Base-by-base conservation (phyloP, 2,113 vertebrate species). In the Pelecanus crispus region DNA sequence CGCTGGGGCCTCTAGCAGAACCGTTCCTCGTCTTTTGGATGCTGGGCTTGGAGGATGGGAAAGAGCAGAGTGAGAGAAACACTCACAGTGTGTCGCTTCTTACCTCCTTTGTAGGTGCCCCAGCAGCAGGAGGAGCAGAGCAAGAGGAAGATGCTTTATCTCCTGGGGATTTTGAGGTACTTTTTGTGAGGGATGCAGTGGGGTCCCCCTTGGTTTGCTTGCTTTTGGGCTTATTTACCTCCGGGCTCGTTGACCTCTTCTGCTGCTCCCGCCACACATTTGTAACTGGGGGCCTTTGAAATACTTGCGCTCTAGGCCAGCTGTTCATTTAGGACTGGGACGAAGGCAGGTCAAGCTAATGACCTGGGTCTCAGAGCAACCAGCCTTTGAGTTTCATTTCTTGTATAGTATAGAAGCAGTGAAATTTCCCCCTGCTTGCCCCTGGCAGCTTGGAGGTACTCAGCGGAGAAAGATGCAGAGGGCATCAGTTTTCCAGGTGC, bases 101-200 rank as follows among this genome's bases (percentile, higher is more conserved):
- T 65, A 7, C 52, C 86, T 28, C 61, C 80, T 90, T 96, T 94
- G 58, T 84, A 98, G 98, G 98, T 97, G 98, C 99, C 84, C 91
- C 98, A 82, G 98, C 97, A 28, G 97, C 97, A 67, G 92, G 98
- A 90, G 99, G 98, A 93, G 96, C 98, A 28, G 97, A 98, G 90
- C 97, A 97, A 44, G 94, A 98, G 13, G 98, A 98, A n/a, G 90
- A 88, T 58, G 42, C 94, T 42, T 98, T 98, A 50, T 98, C 98
- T 53, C 95, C 97, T 17, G 98, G 98, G 98, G 98, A 98, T 95
- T 99, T 98, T 42, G 98, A 99, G 98, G 99, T 99, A 94, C 26
- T 71, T 20, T 73, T 11, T 66, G 25, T 34, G 75, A 20, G 44
- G 44, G 38, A n/a, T 1, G 17, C 61, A 29, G 49, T 22, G 17